Conservation (phyloP, 2,113 vertebrate species). For the Semicossyphus pulcher region DNA sequence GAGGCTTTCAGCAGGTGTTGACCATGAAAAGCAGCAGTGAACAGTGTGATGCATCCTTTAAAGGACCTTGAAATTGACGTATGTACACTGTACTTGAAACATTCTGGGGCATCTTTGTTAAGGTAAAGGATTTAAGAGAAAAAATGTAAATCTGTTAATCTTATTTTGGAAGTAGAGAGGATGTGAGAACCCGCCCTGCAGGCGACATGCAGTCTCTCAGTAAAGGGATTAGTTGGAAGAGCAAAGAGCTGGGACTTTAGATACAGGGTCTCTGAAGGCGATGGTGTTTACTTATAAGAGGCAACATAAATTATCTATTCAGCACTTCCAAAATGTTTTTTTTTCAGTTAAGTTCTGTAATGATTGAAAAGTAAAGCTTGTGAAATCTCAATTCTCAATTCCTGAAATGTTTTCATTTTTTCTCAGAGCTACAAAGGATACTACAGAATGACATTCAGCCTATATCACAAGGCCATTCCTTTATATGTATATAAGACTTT, state of each 20-base stretch:
- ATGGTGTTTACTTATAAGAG: background rate
- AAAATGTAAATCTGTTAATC: background rate
- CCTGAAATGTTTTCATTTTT: too few relatives aligned
- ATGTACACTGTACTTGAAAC: background rate
- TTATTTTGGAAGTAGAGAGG: background rate
- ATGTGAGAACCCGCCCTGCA: conserved; percentile 6
- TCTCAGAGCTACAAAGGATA: background rate
- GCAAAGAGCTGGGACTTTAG: background rate
- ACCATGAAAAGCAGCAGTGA: background rate
- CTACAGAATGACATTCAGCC: background rate
- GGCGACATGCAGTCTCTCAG: conserved; percentile 6
- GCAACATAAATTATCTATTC: background rate
- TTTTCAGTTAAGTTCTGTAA: background rate
- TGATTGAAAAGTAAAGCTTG: background rate
- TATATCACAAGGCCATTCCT: background rate
- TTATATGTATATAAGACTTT: too few relatives aligned
- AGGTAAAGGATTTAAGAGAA: background rate
- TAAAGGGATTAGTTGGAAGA: conserved; percentile 12
- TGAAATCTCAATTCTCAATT: background rate
- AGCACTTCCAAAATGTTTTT: background rate
- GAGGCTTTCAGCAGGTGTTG: background rate
- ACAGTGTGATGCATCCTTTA: background rate
- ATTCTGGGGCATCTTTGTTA: background rate
- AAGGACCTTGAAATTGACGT: background rate
- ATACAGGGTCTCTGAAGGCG: conserved; percentile 6